A percentile compares a stretch with the other conserved stretches of the same genome.
Evolutionary conservation across 2,888 invertebrate genomes (phyloP).

Genomic region (Trissolcus japonicus): DNA sequence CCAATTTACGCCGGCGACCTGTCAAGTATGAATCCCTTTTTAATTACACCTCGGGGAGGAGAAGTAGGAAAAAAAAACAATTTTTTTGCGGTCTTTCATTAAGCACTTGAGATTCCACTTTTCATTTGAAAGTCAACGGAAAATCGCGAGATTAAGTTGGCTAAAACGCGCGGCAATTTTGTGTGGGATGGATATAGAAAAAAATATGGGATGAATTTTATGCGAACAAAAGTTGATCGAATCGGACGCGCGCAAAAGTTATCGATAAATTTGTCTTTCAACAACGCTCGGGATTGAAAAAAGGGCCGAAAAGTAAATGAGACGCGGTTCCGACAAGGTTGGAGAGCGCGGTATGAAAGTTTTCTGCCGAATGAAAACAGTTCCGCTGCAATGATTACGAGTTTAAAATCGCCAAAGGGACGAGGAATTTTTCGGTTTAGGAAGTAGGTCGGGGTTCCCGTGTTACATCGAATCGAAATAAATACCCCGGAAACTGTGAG

Average conservation of each 20-base stretch:
- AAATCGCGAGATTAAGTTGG: too few species aligned
- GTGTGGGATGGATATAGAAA: too few species aligned
- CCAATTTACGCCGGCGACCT: constrained; percentile 5
- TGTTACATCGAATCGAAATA: constrained; percentile 46
- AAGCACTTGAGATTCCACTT: too few species aligned
- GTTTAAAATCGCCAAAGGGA: constrained; percentile 29
- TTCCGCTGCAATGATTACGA: constrained; percentile 26
- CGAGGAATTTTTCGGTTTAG: constrained; percentile 26
- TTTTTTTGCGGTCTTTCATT: not conserved
- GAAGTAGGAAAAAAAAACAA: not conserved
- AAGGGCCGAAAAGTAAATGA: constrained; percentile 14
- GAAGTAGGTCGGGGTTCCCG: constrained; percentile 41
- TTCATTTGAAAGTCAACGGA: too few species aligned
- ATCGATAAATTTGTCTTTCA: not conserved
- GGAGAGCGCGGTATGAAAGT: constrained; percentile 8
- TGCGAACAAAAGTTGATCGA: too few species aligned
- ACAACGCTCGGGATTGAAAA: not conserved
- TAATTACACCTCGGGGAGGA: not conserved
- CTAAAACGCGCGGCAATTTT: too few species aligned
- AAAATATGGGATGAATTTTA: too few species aligned
- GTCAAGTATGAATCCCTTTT: too few species aligned
- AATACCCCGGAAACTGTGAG: constrained; percentile 40
- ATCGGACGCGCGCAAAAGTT: too few species aligned
- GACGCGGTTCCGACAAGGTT: constrained; percentile 11
- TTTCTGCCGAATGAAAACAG: constrained; percentile 28